phyloP scores from a whole-genome alignment of 2,888 invertebrate genomes.

The Rhagonycha lutea region DNA sequence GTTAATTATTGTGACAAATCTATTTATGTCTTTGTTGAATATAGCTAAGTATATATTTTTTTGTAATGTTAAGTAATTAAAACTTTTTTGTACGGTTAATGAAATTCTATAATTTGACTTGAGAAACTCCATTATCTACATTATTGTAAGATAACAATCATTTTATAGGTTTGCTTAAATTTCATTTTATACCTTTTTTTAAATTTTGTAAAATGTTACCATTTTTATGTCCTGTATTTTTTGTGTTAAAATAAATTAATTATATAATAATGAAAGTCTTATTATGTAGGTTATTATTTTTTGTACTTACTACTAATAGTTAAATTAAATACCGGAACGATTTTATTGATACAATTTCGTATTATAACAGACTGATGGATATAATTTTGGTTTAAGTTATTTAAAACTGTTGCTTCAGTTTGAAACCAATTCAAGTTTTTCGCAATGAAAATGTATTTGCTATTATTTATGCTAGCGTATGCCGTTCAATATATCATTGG shows the following conservation, averaged over 20 bases:
- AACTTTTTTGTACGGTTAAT: background rate
- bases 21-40: background rate
- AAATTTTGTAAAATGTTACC: background rate
- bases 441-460: too few species aligned
- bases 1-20: background rate
- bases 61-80: background rate
- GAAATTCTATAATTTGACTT: background rate
- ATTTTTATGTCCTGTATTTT: background rate
- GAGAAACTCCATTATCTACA: background rate
- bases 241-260: background rate
- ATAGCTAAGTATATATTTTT: background rate
- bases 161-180: background rate
- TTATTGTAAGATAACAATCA: background rate
- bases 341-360: too few species aligned
- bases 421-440: too few species aligned
- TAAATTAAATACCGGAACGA: too few species aligned
- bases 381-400: too few species aligned
- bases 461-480: too few species aligned
- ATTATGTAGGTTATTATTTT: too few species aligned
- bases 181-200: background rate
- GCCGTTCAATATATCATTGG: too few species aligned
- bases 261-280: background rate
- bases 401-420: too few species aligned
- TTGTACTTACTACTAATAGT: too few species aligned
- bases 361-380: too few species aligned